These are phyloP conservation scores for Albula glossodonta DNA, from an alignment of 2,113 vertebrate species.

Conservation along the genomic window DNA sequence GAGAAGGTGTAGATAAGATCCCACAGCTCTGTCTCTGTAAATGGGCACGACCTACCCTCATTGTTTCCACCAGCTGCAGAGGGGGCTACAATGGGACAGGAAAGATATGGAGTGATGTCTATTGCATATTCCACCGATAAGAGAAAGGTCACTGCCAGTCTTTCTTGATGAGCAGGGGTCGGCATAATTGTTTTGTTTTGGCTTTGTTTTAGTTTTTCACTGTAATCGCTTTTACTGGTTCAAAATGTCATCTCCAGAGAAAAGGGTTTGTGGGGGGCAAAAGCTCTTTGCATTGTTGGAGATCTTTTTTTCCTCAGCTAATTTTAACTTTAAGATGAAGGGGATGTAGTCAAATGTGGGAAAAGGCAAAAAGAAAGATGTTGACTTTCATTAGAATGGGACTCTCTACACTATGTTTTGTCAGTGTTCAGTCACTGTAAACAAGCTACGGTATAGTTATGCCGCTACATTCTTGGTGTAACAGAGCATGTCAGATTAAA, in stretches of 20 bases:
- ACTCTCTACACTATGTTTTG: no score
- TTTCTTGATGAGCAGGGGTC: background rate
- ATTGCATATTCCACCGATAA: constrained; percentile 18
- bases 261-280: background rate
- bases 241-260: constrained; percentile 25
- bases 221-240: background rate
- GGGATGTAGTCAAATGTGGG: no score
- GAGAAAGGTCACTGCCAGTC: constrained; percentile 18
- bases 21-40: background rate
- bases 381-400: no score
- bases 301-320: no score
- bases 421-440: no score
- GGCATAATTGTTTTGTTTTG: background rate
- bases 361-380: no score
- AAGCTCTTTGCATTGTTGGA: background rate
- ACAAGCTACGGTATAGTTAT: no score
- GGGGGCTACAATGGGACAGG: background rate
- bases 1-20: background rate
- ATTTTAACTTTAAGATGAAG: no score
- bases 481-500: no score
- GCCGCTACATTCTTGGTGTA: no score
- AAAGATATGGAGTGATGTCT: background rate
- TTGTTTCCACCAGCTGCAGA: background rate
- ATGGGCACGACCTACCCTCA: background rate
- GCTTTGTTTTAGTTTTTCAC: background rate